Conservation (phyloP, 2,797 vertebrate genomes). For the Eurystomus glaucurus region DNA sequence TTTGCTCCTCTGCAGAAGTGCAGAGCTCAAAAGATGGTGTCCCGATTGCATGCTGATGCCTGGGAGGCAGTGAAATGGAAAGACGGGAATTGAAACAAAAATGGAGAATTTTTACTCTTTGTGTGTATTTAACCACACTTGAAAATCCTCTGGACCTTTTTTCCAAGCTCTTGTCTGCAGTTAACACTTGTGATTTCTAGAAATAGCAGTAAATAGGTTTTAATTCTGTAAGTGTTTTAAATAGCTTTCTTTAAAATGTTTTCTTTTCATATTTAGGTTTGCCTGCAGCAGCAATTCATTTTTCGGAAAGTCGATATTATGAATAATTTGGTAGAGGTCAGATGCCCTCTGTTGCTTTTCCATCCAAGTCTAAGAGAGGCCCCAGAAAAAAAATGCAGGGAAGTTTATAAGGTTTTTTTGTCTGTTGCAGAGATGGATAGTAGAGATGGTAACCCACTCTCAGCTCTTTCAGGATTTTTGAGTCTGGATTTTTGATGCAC, state of each 20-base stretch:
- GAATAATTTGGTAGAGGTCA: neutral
- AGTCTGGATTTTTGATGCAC: slow-evolving; percentile 21
- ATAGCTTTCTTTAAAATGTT: neutral
- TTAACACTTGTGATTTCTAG: neutral
- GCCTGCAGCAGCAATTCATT: neutral
- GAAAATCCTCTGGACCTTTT: neutral
- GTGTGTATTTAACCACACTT: neutral
- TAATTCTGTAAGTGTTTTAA: neutral
- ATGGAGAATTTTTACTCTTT: neutral
- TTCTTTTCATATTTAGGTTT: neutral
- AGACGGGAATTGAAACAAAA: neutral
- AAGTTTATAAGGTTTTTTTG: neutral
- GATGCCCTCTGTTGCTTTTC: neutral
- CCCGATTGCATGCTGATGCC: neutral
- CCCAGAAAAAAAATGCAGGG: neutral
- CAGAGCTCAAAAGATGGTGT: slow-evolving; percentile 18
- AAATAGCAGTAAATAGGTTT: neutral
- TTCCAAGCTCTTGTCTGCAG: neutral
- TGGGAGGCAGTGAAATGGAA: neutral
- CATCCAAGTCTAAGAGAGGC: neutral
- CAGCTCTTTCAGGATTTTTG: neutral
- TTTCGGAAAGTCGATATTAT: neutral
- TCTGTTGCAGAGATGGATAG: neutral
- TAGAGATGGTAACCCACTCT: neutral
- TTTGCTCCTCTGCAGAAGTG: slow-evolving; percentile 48